phyloP scores from a whole-genome alignment of 2,113 vertebrate genomes.

The Psophia crepitans region DNA sequence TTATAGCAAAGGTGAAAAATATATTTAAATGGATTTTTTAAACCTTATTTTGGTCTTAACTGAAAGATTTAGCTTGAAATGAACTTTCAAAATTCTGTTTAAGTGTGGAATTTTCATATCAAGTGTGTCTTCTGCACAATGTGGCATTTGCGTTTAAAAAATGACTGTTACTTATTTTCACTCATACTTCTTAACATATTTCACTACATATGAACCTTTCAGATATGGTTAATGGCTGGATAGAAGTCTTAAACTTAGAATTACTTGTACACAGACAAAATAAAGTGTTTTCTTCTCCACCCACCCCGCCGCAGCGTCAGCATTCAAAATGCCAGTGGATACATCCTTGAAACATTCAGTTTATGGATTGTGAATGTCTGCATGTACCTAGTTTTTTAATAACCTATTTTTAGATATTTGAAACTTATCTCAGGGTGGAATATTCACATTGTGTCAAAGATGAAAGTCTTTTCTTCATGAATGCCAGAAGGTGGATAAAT shows the following conservation, averaged over 20 bases:
- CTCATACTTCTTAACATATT: background rate
- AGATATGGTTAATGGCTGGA: background rate
- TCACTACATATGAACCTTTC: background rate
- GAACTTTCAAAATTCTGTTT: background rate
- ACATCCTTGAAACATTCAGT: background rate
- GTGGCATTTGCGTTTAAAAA: background rate
- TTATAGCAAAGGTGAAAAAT: background rate
- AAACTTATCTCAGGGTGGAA: background rate
- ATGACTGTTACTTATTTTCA: background rate
- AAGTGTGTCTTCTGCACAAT: background rate
- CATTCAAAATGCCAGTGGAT: background rate
- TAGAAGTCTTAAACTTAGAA: background rate
- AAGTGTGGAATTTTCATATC: background rate
- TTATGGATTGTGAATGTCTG: background rate
- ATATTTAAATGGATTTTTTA: background rate
- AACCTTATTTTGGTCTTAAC: background rate
- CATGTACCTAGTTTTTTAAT: background rate
- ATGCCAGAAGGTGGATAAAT: background rate
- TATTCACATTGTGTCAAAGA: background rate
- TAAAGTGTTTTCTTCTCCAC: too few relatives aligned
- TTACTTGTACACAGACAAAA: background rate
- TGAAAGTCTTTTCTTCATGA: background rate
- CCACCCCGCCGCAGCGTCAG: background rate
- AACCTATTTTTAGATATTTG: background rate
- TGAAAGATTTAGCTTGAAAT: background rate